Percentiles rank a stretch among this genome's conserved stretches.
These are phyloP conservation scores for Apoda limacodes DNA, from an alignment of 2,888 invertebrate genomes.

Conservation along the genomic window DNA sequence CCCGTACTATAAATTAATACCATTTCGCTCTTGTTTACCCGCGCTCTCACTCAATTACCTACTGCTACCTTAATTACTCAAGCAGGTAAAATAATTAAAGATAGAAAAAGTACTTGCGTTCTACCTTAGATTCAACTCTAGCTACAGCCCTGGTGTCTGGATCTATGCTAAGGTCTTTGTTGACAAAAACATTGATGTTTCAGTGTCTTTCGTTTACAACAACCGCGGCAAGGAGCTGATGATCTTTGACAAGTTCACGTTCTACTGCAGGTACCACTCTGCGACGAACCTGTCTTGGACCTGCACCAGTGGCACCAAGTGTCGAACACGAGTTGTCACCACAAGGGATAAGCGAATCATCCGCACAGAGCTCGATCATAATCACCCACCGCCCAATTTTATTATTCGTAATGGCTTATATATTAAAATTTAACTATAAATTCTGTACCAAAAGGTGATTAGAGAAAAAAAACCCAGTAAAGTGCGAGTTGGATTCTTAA, in stretches of 20 bases:
- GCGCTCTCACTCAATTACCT: no score
- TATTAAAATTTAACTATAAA: constrained; percentile 22
- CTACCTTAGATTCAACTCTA: no score
- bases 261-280: constrained; percentile 13
- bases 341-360: constrained; percentile 42
- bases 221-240: constrained; percentile 21
- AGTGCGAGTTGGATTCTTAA: neutral
- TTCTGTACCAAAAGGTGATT: constrained; percentile 15
- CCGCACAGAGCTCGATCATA: constrained; percentile 50
- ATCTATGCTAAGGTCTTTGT: no score
- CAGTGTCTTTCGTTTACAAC: constrained; percentile 24
- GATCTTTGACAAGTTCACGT: constrained; percentile 21
- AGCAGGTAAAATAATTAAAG: no score
- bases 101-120: no score
- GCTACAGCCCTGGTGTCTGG: no score
- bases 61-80: no score
- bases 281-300: constrained; percentile 17
- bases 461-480: neutral
- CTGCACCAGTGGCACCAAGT: constrained; percentile 23
- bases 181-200: no score
- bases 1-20: no score
- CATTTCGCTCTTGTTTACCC: no score
- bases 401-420: constrained; percentile 23
- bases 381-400: constrained; percentile 34
- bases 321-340: constrained; percentile 52